Evolutionary conservation across 1,140 invertebrate genomes (phyloP), one percentile per base, ranked within the genome.

Genomic region (Maconellicoccus hirsutus): DNA sequence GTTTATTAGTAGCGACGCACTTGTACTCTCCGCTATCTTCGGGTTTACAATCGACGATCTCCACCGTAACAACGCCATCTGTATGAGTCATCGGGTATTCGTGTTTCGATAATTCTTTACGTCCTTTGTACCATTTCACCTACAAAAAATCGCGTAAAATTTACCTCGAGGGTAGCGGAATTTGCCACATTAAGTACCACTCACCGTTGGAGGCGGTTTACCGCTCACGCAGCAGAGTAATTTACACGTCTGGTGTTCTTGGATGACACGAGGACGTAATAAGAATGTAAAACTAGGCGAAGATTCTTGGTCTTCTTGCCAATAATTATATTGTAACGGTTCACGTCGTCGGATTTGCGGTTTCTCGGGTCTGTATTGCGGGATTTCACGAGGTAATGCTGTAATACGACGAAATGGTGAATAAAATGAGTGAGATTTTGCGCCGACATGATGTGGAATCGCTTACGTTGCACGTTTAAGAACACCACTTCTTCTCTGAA

Each of bases 211-310:
- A 72, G 89, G 84, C 74, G 98, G 98, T 79, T 93, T 94, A 70
- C 95, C 96, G 75, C 89, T 89, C 14, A 99, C 83, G 78, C 96
- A 98, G 80, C 96, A 98, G 1, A 98, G 86, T n/a, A 99, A 84
- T 82, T 99, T 99, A 82, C 92, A 95, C 61, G 91, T 93, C 77
- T 94, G 89, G 66, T 91, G 84, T 75, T 94, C 90, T 81, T 99
- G 97, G 84, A 99, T 98, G 71, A 98, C 90, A 79, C 98, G 91
- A 78, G 96, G 95, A 79, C 98, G 86, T 69, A 99, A 85, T 75
- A 94, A 86, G 90, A 99, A 99, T 75, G 93, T 97, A 81, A 99
- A 99, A 77, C 86, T 89, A 66, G 97, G 97, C 21, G 91, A 90
- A 75, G 87, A 88, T 81, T 96, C 93, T 77, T 87, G 88, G 75